A percentile compares a stretch with the other conserved stretches of the same genome.
Conservation (phyloP, 2,113 vertebrate genomes). For the Pluvialis apricaria region DNA sequence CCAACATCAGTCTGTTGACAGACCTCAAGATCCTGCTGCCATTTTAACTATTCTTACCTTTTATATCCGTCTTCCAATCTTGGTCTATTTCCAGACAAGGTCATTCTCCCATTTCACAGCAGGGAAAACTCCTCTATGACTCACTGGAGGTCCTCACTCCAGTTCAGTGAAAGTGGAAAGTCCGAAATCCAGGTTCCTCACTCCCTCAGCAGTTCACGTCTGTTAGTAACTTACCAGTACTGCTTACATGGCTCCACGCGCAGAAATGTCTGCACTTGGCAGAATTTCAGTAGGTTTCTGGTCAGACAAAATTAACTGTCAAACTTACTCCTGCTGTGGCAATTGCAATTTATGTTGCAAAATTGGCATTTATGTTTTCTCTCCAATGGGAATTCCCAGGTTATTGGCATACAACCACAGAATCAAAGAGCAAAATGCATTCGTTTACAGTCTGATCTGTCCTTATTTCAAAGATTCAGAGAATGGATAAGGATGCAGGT, state of each 20-base stretch:
- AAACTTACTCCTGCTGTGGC: not conserved
- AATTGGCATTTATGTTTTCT: not conserved
- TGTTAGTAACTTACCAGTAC: not conserved
- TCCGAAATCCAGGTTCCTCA: not conserved
- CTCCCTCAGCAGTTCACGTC: not conserved
- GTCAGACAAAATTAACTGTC: not conserved
- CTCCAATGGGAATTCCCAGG: not conserved
- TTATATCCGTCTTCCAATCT: not conserved
- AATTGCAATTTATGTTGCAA: not conserved
- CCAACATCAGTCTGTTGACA: not conserved
- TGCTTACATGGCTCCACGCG: not conserved
- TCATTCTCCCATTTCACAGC: not conserved
- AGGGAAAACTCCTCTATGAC: not conserved
- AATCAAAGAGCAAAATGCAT: not conserved
- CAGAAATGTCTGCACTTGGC: not conserved
- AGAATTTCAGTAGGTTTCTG: not conserved
- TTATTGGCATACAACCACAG: not conserved
- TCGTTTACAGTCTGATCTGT: not conserved
- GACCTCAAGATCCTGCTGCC: not conserved
- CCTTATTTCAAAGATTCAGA: not conserved
- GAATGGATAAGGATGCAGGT: not conserved
- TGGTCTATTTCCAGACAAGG: not conserved
- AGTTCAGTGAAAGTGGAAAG: not conserved
- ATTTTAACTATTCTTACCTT: not conserved
- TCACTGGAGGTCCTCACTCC: not conserved